Evolutionary conservation across 2,113 vertebrate genomes (phyloP).

Genomic region (Tychaedon coryphoeus): DNA sequence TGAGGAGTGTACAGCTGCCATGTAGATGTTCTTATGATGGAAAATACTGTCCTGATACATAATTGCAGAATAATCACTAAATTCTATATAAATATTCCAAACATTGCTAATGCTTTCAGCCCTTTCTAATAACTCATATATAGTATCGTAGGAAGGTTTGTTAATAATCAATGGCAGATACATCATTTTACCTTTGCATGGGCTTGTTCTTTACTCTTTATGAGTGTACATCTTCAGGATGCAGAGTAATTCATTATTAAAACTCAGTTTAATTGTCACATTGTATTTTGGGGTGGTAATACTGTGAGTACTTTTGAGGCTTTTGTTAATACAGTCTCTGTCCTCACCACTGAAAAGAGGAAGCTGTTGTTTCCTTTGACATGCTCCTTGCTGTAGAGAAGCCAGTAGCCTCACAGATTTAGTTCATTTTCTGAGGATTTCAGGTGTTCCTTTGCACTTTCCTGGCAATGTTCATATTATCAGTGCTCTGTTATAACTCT

Average conservation of each 20-base stretch:
- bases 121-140: not conserved
- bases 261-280: not conserved
- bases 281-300: not conserved
- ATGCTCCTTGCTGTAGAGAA: not conserved
- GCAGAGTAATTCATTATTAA: not conserved
- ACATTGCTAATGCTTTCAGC: not conserved
- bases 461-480: not conserved
- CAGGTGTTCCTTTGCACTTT: constrained; percentile 21
- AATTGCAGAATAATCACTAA: not conserved
- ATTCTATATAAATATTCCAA: not conserved
- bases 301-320: not conserved
- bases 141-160: not conserved
- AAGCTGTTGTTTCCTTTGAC: not conserved
- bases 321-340: not conserved
- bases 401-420: not conserved
- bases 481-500: constrained; percentile 13
- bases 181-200: not conserved
- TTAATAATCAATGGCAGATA: not conserved
- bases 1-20: fast-evolving
- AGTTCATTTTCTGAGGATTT: not conserved
- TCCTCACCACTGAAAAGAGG: not conserved
- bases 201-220: not conserved
- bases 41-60: not conserved
- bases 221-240: not conserved
- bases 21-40: not conserved